Evolutionary conservation across 2,888 invertebrate genomes (phyloP), one percentile per base, ranked within the genome.

Genomic region (Diaphora mendica): DNA sequence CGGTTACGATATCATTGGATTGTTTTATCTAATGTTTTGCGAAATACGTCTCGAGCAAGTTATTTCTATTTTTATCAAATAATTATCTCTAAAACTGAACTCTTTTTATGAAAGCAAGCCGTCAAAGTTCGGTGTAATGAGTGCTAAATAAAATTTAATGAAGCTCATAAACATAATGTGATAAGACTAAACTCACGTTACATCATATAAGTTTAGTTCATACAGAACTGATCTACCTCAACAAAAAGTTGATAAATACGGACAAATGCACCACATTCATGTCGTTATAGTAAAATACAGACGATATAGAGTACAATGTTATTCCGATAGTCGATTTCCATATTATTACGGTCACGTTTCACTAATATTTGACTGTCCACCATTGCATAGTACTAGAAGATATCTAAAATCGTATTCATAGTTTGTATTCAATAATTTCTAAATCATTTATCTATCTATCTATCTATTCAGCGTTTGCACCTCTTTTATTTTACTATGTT

Each of bases 291-390:
- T 82, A 79, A 82, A 82, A 82, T 77, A 77, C 73, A 75, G 73
- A 74, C 77, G 78, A 80, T 77, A 78, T 74, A 81, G 80, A 76
- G 73, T 80, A 82, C 85, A 82, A 79, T 84, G 84, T 83, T 82
- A 80, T 86, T 84, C 83, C 84, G 80, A 79, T 79, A 77, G 75
- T 71, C 77, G 75, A 78, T 76, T 82, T 84, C 79, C 77, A 83
- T 80, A 82, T 87, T 89, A 90, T 91, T 88, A 88, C 87, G 90
- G 88, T 90, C 91, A 91, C 91, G 91, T 89, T 88, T 89, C 76
- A 86, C 90, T 91, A 91, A 91, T 90, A 91, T 91, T 91, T 90
- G 90, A 88, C 86, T 82, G 84, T 84, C 85, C 87, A 83, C 82
- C 85, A 86, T 85, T 85, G 86, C 85, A 87, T 87, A 87, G 86